A percentile compares a stretch with the other conserved stretches of the same genome.
Conservation (phyloP, 2,888 invertebrate species). For the Luperina testacea region DNA sequence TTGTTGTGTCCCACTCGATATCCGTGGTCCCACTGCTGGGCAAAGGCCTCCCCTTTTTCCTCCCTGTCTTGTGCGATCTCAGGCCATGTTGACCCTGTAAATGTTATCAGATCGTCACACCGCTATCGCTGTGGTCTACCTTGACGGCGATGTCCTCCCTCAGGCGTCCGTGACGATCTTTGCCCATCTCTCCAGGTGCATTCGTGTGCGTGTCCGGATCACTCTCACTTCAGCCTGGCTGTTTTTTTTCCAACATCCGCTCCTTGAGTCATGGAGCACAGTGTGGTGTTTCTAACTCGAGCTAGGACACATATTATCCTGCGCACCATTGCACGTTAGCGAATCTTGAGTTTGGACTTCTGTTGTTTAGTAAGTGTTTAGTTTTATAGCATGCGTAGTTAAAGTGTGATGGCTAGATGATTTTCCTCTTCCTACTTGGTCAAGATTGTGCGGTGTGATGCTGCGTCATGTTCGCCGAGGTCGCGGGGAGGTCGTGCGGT, state of each 20-base stretch:
- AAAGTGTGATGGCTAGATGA: constrained; percentile 37
- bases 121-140: neutral
- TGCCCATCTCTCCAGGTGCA: neutral
- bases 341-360: neutral
- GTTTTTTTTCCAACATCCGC: neutral
- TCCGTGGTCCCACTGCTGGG: neutral
- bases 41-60: too few species aligned
- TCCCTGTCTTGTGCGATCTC: neutral
- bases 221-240: neutral
- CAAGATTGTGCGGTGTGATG: constrained; percentile 48
- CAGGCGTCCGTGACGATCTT: neutral
- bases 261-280: neutral
- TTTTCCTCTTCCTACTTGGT: constrained; percentile 66
- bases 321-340: neutral
- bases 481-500: constrained; percentile 54
- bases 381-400: constrained; percentile 19
- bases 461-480: constrained; percentile 57
- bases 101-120: neutral
- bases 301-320: neutral
- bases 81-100: neutral
- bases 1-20: neutral
- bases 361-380: neutral
- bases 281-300: neutral
- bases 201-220: neutral
- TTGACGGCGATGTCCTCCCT: neutral